Base-by-base conservation (phyloP, 2,888 invertebrate genomes). In the Eupithecia subfuscata region DNA sequence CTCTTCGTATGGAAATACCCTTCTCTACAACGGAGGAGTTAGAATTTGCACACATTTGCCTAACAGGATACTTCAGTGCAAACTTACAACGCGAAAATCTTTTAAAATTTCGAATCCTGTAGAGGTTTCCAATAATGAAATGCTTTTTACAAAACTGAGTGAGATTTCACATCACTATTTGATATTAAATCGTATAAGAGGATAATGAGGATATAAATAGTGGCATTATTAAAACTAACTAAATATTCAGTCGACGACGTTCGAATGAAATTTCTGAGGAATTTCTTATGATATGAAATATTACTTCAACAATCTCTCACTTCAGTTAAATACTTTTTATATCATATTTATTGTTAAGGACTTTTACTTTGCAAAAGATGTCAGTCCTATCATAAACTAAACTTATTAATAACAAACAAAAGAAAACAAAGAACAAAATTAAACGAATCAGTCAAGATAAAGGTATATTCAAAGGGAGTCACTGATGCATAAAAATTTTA, bases 31-130 rank as follows among this genome's bases (percentile, higher is more conserved):
- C 74, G 72, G 69, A 64, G 78, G 74, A 78, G 70, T 70, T 76
- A 60, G 76, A 71, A 76, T 78, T 76, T 78, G 71, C 78, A 78
- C 78, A 76, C 73, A 76, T 76, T 78, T 78, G 69, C 76, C 75
- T 78, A 75, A 78, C 76, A 75, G 75, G 75, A 76, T 78, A 76
- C 75, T 76, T 65, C 68, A 71, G 69, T 73, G 71, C 72, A 78
- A 78, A 75, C 69, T 73, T 75, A 45, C 64, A 70, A 56, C 52
- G 52, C 43, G 56, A 71, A 71, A 75, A 76, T 76, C 71, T 72
- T 74, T 72, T 68, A 45, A 69, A 73, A 74, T 74, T 74, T 56
- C n/a, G 48, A 70, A 69, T 71, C 52, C 14, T 48, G 72, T 69
- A 37, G 18, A 25, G 52, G 69, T 69, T 72, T 56, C 45, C 65